A percentile compares a stretch with the other conserved stretches of the same genome.
Conservation (phyloP, 1,140 invertebrate genomes). For the Leptinotarsa undecemlineata region DNA sequence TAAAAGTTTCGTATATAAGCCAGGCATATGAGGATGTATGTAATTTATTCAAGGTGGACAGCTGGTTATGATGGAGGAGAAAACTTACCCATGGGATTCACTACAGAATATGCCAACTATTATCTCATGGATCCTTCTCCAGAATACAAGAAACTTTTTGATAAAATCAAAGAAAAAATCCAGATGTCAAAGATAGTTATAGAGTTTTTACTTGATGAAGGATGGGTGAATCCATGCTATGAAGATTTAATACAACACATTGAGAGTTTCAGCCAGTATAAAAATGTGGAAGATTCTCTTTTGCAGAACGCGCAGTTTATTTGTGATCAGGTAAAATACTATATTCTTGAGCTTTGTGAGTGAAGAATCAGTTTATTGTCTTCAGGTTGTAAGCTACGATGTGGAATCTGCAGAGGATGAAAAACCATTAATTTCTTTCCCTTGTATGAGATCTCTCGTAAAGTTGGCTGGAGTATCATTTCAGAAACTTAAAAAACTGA, state of each 20-base stretch:
- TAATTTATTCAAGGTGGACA: constrained; percentile 61
- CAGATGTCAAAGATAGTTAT: constrained; percentile 81
- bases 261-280: constrained; percentile 59
- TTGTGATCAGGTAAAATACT: constrained; percentile 69
- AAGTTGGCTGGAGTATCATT: constrained; percentile 79
- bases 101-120: constrained; percentile 82
- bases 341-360: background rate
- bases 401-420: constrained; percentile 65
- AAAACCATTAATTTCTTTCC: constrained; percentile 68
- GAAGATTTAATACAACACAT: constrained; percentile 75
- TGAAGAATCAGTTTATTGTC: background rate
- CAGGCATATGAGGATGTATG: no score
- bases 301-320: constrained; percentile 83
- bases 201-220: constrained; percentile 72
- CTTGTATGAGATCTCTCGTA: constrained; percentile 78
- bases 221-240: constrained; percentile 71
- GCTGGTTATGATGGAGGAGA: constrained; percentile 83
- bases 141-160: constrained; percentile 72
- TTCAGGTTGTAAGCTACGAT: constrained; percentile 70
- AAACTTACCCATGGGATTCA: constrained; percentile 75
- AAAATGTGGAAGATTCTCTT: constrained; percentile 76
- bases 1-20: no score
- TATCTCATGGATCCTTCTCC: constrained; percentile 76
- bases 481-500: constrained; percentile 63
- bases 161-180: constrained; percentile 76